Evolutionary conservation across 2,113 vertebrate genomes (phyloP).

Genomic region (Anthoscopus minutus): DNA sequence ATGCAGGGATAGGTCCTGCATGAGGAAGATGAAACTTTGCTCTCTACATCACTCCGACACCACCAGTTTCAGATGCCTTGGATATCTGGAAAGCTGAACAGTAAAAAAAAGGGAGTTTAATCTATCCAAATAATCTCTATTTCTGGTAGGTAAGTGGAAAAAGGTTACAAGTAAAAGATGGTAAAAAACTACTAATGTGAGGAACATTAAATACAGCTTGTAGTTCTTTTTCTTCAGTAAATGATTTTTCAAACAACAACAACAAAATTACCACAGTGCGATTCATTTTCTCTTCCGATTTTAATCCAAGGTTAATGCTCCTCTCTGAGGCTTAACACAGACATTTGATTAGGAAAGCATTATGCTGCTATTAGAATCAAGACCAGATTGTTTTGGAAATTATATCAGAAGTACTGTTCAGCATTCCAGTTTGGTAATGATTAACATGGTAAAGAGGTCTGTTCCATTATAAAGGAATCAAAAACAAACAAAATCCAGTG

Average conservation of each 20-base stretch:
- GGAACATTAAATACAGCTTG: not conserved
- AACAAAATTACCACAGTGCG: not conserved
- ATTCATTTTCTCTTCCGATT: slow-evolving; percentile 1
- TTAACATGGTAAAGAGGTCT: not conserved
- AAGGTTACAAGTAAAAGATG: not conserved
- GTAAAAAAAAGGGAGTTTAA: not conserved
- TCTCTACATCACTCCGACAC: not conserved
- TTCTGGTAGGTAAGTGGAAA: not conserved
- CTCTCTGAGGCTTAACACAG: slow-evolving; percentile 22
- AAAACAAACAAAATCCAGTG: not conserved
- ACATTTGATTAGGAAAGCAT: slow-evolving; percentile 28
- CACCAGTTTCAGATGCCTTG: not conserved
- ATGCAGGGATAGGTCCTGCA: not conserved
- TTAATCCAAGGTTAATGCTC: slow-evolving; percentile 30
- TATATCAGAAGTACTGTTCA: not conserved
- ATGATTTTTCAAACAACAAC: not conserved
- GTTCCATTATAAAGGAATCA: not conserved
- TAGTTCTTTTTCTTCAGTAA: not conserved
- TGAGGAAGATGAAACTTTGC: not conserved
- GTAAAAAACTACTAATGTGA: not conserved
- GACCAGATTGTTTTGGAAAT: slow-evolving; percentile 18
- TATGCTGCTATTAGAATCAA: not conserved
- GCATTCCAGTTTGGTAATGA: not conserved
- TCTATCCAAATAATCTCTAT: not conserved
- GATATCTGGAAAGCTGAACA: not conserved